Evolutionary conservation across 2,113 vertebrate species (phyloP), one percentile per base, ranked within the genome.

Genomic region (Silurus glanis): DNA sequence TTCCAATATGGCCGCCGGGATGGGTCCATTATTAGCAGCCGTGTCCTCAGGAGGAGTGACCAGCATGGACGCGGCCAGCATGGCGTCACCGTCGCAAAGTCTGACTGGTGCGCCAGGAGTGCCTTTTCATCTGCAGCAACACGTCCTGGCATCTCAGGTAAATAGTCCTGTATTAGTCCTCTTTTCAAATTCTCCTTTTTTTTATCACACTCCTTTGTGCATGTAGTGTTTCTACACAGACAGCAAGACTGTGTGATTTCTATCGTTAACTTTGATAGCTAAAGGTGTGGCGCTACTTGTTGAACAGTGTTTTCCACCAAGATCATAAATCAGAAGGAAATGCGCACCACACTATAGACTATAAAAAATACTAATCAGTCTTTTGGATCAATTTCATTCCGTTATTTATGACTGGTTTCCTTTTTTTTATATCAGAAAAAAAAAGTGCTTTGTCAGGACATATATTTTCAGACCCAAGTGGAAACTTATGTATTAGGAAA

Each of bases 111-210:
- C 94, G 0, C 95, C 94, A 0, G 95, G 97, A 80, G 91, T 99
- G 85, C 98, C 98, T 37, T 99, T 99, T 89, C 98, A 99, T 91
- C 96, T 99, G 89, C 98, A 99, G 91, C 98, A 98, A 91, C 98
- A 99, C 12, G 96, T 99, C 91, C 92, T 99, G 93, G 98, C 98
- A 81, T 98, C 98, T 0, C 97, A 98, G 97, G 98, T 99, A 97
- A 91, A 91, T 86, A 89, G 14, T 80, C 90, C 94, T 84, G 8
- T 53, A 28, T 9, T 17, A 71, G 16, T 72, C 12, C 66, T 45
- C 6, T 45, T 55, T 25, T 51, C 53, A 53, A 6, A 37, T 37
- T 37, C 17, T n/a, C 58, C 58, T n/a, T 25, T 23, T 21, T 59
- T 45, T 80, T 58, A 47, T 86, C 58, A 53, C 37, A 23, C 21